phyloP scores from a whole-genome alignment of 2,888 invertebrate genomes.

The Sympetrum striolatum region DNA sequence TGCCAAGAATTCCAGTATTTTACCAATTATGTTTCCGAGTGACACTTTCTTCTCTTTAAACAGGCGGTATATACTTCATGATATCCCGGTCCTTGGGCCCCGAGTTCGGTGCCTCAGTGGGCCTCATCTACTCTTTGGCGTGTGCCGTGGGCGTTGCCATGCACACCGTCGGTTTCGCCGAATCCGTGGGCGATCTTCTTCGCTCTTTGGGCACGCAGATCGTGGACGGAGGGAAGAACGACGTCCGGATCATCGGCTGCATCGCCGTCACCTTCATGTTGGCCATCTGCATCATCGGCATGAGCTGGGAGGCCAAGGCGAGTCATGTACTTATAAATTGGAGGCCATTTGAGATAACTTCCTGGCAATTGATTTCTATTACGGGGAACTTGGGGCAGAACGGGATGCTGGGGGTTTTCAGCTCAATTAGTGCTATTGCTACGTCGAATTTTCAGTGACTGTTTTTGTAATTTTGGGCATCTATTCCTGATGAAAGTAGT shows the following conservation, averaged over 20 bases:
- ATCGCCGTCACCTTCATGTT: slow-evolving; percentile 83
- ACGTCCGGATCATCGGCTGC: slow-evolving; percentile 76
- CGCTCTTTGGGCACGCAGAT: slow-evolving; percentile 65
- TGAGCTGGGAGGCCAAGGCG: slow-evolving; percentile 97
- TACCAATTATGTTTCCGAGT: too few relatives aligned
- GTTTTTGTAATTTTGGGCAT: too few relatives aligned
- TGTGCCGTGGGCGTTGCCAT: slow-evolving; percentile 97
- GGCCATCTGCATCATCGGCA: slow-evolving; percentile 89
- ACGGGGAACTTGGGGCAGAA: too few relatives aligned
- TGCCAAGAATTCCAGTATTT: neutral
- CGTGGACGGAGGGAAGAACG: slow-evolving; percentile 70
- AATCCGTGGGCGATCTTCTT: slow-evolving; percentile 80
- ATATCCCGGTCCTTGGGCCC: slow-evolving; percentile 96
- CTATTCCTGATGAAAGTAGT: too few relatives aligned
- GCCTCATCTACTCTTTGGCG: slow-evolving; percentile 93
- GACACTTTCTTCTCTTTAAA: slow-evolving; percentile 48
- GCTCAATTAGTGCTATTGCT: too few relatives aligned
- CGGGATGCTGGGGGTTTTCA: too few relatives aligned
- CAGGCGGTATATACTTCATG: slow-evolving; percentile 98
- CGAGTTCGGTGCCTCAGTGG: slow-evolving; percentile 96
- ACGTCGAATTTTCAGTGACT: too few relatives aligned
- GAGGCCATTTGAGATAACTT: too few relatives aligned
- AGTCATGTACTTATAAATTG: slow-evolving; percentile 47
- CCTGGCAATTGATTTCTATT: too few relatives aligned
- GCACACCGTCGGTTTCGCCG: slow-evolving; percentile 97